phyloP scores from a whole-genome alignment of 2,113 vertebrate genomes.

The Macquaria ambigua region DNA sequence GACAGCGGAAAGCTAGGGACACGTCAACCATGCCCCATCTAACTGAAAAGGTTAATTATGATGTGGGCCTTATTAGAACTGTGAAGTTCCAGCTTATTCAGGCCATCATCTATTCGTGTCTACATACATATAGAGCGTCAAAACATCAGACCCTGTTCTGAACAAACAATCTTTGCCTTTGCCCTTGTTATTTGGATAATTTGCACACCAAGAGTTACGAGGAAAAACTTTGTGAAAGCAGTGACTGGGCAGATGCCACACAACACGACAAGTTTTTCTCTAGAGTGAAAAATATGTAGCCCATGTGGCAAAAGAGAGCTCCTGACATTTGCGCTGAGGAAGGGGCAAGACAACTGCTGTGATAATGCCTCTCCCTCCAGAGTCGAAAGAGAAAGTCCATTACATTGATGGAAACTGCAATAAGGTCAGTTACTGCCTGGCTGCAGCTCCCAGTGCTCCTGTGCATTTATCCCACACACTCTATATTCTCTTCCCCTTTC shows the following conservation, averaged over 20 bases:
- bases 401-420: constrained; percentile 58
- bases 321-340: constrained; percentile 62
- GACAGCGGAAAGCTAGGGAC: constrained; percentile 42
- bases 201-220: neutral
- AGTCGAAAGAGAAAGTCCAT: constrained; percentile 64
- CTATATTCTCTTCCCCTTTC: constrained; percentile 13
- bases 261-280: constrained; percentile 41
- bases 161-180: constrained; percentile 39
- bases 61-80: constrained; percentile 52
- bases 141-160: constrained; percentile 5
- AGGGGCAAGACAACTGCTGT: constrained; percentile 53
- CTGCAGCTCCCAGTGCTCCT: constrained; percentile 51
- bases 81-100: constrained; percentile 50
- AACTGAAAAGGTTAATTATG: constrained; percentile 60
- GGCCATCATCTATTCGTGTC: constrained; percentile 44
- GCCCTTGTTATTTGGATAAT: constrained; percentile 7
- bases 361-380: constrained; percentile 57
- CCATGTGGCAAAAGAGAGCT: constrained; percentile 61
- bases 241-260: constrained; percentile 39
- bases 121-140: neutral
- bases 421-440: constrained; percentile 53
- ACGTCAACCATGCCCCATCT: constrained; percentile 34
- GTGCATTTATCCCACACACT: constrained; percentile 43
- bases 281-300: constrained; percentile 60
- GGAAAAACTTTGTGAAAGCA: constrained; percentile 42